phyloP scores from a whole-genome alignment of 2,113 vertebrate species.

The Poicephalus gulielmi region DNA sequence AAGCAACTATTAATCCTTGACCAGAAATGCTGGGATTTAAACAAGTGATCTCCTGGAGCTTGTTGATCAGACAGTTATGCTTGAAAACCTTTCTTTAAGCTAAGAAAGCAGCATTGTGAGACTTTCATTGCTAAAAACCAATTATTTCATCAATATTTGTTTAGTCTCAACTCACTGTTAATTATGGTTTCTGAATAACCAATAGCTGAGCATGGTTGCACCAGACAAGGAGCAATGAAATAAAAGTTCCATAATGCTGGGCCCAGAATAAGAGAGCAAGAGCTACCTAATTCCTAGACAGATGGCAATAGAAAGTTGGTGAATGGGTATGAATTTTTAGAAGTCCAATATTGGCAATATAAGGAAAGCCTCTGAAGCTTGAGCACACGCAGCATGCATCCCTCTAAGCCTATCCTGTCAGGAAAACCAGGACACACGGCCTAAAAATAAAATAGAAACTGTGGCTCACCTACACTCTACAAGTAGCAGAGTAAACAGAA shows the following conservation, averaged over 20 bases:
- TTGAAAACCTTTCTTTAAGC: not conserved
- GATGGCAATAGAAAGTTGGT: not conserved
- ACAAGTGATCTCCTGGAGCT: not conserved
- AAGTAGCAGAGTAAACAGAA: constrained; percentile 5
- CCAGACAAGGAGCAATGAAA: not conserved
- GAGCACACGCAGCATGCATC: not conserved
- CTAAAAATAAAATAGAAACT: constrained; percentile 7
- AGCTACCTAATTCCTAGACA: not conserved
- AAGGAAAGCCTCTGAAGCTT: not conserved
- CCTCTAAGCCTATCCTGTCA: not conserved
- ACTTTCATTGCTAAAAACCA: not conserved
- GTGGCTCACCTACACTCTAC: constrained; percentile 20
- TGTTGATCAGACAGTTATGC: not conserved
- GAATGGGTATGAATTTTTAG: not conserved
- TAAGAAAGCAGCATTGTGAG: not conserved
- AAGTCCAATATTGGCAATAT: not conserved
- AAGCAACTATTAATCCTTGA: not conserved
- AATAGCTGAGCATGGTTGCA: not conserved
- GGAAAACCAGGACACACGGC: not conserved
- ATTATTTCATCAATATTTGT: not conserved
- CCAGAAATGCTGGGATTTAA: not conserved
- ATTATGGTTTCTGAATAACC: not conserved
- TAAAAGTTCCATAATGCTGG: not conserved
- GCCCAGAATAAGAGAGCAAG: not conserved
- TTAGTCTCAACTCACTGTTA: not conserved